These are phyloP conservation scores for Cynopterus sphinx DNA, from an alignment of 2,797 vertebrate species.

Conservation along the genomic window DNA sequence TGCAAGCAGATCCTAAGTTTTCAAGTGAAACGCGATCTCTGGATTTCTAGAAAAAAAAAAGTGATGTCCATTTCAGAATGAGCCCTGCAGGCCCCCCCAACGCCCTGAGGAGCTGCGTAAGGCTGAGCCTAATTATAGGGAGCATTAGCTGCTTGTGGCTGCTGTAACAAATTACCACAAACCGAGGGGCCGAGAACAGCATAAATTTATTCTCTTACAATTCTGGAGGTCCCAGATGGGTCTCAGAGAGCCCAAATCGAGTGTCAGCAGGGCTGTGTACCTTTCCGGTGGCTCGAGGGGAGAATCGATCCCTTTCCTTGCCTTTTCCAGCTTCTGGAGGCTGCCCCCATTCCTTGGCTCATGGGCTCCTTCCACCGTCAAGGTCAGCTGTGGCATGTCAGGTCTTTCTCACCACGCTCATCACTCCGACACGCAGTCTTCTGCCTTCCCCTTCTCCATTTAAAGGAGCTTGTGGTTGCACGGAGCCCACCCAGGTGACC, in stretches of 20 bases:
- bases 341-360: background rate
- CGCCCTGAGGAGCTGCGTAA: background rate
- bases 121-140: background rate
- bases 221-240: background rate
- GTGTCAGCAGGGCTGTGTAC: background rate
- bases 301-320: background rate
- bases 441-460: background rate
- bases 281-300: background rate
- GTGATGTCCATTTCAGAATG: background rate
- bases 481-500: background rate
- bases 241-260: background rate
- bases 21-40: background rate
- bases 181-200: background rate
- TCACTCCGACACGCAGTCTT: background rate
- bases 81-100: background rate
- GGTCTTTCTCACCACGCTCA: background rate
- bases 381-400: background rate
- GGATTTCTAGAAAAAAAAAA: background rate
- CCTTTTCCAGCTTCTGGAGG: background rate
- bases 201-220: background rate
- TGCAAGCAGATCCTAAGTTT: background rate
- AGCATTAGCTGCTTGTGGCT: accelerated
- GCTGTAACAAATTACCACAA: background rate
- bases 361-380: background rate
- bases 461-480: background rate